These are phyloP conservation scores for Spicauda simplicius DNA, from an alignment of 2,888 invertebrate genomes.

Conservation along the genomic window DNA sequence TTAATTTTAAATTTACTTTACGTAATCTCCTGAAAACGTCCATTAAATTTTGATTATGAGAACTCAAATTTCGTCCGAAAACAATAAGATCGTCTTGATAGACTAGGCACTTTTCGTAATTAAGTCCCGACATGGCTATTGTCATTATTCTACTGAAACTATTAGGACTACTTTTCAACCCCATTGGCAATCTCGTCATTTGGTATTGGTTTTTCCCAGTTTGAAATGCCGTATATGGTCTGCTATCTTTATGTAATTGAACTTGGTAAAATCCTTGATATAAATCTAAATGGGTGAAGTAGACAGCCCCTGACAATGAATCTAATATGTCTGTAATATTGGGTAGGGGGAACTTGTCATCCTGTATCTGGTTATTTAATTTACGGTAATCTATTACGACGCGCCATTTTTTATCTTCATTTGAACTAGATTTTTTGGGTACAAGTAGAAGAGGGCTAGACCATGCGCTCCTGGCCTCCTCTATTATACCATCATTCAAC, in stretches of 20 bases:
- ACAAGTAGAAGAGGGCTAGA: conserved; percentile 29
- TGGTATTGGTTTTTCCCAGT: conserved; percentile 14
- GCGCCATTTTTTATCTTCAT: not conserved
- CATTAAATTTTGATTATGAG: conserved; percentile 35
- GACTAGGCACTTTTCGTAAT: conserved; percentile 34
- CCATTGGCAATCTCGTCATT: conserved; percentile 38
- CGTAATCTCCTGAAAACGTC: conserved; percentile 29
- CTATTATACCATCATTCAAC: conserved; percentile 30
- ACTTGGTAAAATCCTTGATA: no score
- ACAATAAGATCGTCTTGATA: conserved; percentile 38
- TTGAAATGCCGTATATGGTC: conserved; percentile 8
- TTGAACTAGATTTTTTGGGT: conserved; percentile 13
- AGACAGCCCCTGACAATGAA: no score
- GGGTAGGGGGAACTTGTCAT: no score
- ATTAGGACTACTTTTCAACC: conserved; percentile 9
- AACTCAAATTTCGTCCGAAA: conserved; percentile 29
- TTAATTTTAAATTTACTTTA: conserved; percentile 36
- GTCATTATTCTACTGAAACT: conserved; percentile 39
- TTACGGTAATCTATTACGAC: no score
- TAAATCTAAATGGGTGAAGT: no score
- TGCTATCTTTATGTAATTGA: not conserved
- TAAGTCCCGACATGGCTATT: conserved; percentile 40
- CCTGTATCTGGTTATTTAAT: no score
- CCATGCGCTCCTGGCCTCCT: conserved; percentile 20
- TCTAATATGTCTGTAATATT: no score